A percentile compares a stretch with the other conserved stretches of the same genome.
These are phyloP conservation scores for Lasioglossum marginatum DNA, from an alignment of 2,888 invertebrate genomes.

Conservation along the genomic window DNA sequence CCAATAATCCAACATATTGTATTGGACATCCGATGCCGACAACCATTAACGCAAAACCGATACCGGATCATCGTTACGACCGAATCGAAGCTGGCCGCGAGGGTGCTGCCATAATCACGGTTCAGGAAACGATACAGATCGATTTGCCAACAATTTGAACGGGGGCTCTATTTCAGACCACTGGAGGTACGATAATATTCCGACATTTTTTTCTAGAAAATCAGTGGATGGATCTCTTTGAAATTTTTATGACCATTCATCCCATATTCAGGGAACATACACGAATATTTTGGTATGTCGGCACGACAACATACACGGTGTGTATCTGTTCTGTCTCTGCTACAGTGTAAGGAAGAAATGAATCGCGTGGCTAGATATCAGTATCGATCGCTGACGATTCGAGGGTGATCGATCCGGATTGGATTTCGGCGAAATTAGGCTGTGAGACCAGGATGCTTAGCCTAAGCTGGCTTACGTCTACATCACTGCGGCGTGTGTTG, in stretches of 20 bases:
- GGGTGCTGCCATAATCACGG: constrained; percentile 50
- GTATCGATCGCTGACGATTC: background rate
- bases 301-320: no score
- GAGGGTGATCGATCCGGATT: background rate
- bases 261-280: background rate
- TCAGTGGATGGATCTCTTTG: background rate
- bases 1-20: constrained; percentile 26
- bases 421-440: background rate
- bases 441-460: background rate
- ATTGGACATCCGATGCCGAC: constrained; percentile 40
- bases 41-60: constrained; percentile 61
- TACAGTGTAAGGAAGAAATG: background rate
- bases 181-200: background rate
- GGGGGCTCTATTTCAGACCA: background rate
- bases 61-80: constrained; percentile 48
- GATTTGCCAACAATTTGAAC: background rate
- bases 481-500: background rate
- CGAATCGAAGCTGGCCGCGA: background rate
- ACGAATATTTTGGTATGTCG: no score
- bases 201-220: background rate
- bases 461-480: background rate
- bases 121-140: background rate
- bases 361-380: background rate
- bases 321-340: no score
- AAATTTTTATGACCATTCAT: background rate